phyloP scores from a whole-genome alignment of 2,888 invertebrate species.

The Rutpela maculata region DNA sequence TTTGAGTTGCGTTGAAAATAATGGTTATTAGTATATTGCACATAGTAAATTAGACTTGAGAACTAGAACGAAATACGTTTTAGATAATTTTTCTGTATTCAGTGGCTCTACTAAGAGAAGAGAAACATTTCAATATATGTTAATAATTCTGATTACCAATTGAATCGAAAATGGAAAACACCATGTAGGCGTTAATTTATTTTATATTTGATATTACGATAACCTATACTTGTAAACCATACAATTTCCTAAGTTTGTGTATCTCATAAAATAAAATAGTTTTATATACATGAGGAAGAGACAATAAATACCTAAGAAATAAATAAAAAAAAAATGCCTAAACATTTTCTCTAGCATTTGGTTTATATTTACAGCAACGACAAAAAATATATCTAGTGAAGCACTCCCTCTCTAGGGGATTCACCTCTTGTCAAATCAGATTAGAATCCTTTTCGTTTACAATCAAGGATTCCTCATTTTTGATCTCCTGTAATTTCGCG shows the following conservation, averaged over 20 bases:
- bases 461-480: constrained; percentile 62
- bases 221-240: constrained; percentile 35
- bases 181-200: constrained; percentile 1
- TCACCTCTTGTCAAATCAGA: constrained; percentile 72
- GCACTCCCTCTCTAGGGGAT: constrained; percentile 69
- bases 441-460: constrained; percentile 62
- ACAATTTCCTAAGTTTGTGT: constrained; percentile 1
- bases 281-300: constrained; percentile 46
- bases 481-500: constrained; percentile 62
- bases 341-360: constrained; percentile 71
- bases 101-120: too few species aligned
- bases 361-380: constrained; percentile 73
- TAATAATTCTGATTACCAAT: too few species aligned
- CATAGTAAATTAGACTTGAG: too few species aligned
- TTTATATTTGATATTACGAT: constrained; percentile 38
- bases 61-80: too few species aligned
- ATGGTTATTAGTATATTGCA: too few species aligned
- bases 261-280: constrained; percentile 26
- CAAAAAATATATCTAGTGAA: constrained; percentile 73
- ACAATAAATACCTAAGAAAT: constrained; percentile 43
- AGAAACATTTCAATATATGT: too few species aligned
- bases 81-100: too few species aligned
- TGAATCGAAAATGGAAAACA: neutral
- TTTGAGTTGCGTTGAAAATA: too few species aligned
- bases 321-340: constrained; percentile 66